Base-by-base conservation (phyloP, 2,797 vertebrate species). In the Trematomus bernacchii region DNA sequence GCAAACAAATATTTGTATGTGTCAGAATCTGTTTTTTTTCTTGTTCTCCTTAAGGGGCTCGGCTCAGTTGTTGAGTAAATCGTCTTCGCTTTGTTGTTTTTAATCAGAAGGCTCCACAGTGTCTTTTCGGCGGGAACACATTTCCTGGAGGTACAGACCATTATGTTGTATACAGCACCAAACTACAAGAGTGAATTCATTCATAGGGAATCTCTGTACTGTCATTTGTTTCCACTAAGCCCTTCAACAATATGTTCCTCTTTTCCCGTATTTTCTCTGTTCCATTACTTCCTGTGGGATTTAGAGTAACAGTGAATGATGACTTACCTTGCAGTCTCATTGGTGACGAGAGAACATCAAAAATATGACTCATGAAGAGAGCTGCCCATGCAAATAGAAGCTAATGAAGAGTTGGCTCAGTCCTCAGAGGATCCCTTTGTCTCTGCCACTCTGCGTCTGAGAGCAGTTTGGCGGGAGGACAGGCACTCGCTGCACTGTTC, bases 371-470 rank as follows among this genome's bases (percentile, higher is more conserved):
- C 63, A 71, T 55, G 62, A 59, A 82, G 62, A 74, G 47, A 82
- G 70, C 80, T 77, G 84, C 70, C 79, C 81, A 82, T 87, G 86
- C 87, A 90, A 81, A 73, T 62, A 73, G 27, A 54, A 70, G 69
- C 69, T 87, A 83, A 85, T 87, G 64, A 84, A 30, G 71, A 79
- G 57, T 79, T 65, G 65, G 55, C 23, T 72, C 23, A 19, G 0
- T 82, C 63, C 68, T 77, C 81, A 44, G 46, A 57, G 73, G 63
- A 79, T 68, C 50, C 58, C 37, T 55, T 86, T 83, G 84, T 80
- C 79, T 80, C 77, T 64, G 44, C 44, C 59, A 44, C 74, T 71
- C 73, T 72, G 40, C 54, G 64, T 60, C n/a, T 42, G 57, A 82
- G 57, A 68, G 62, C 12, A 50, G 61, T 54, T 83, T 87, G 84